phyloP scores from a whole-genome alignment of 2,113 vertebrate species.

The Acrocephalus arundinaceus region DNA sequence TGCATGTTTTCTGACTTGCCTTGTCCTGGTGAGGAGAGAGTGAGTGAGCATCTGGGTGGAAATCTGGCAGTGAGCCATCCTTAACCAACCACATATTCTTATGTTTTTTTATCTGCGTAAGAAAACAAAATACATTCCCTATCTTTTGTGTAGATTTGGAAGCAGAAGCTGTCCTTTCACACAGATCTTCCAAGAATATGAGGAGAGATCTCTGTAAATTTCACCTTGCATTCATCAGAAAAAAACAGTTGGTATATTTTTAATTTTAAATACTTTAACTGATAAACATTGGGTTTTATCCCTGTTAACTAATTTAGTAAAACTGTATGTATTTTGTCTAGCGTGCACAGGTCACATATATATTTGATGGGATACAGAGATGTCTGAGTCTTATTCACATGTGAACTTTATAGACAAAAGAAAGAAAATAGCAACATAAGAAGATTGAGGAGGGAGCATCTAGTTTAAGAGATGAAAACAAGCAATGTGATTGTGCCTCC shows the following conservation, averaged over 20 bases:
- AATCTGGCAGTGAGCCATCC: not conserved
- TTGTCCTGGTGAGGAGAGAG: not conserved
- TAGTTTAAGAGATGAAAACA: not conserved
- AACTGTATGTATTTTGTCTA: not conserved
- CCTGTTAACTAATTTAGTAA: not conserved
- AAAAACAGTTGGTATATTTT: not conserved
- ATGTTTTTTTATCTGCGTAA: not conserved
- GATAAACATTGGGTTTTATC: not conserved
- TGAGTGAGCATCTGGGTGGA: not conserved
- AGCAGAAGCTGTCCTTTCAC: not conserved
- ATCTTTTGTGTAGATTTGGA: not conserved
- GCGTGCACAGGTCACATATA: not conserved
- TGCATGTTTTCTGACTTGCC: not conserved
- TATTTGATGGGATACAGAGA: not conserved
- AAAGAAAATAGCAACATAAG: not conserved
- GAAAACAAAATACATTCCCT: not conserved
- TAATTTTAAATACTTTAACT: not conserved
- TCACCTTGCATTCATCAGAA: not conserved
- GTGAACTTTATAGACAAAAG: not conserved
- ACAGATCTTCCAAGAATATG: not conserved
- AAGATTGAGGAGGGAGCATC: not conserved
- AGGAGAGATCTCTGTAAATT: not conserved
- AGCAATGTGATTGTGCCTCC: not conserved
- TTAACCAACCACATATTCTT: not conserved
- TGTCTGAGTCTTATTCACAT: not conserved